These are phyloP conservation scores for Melanotaenia maccullochi DNA, from an alignment of 2,797 vertebrate species.

Conservation along the genomic window DNA sequence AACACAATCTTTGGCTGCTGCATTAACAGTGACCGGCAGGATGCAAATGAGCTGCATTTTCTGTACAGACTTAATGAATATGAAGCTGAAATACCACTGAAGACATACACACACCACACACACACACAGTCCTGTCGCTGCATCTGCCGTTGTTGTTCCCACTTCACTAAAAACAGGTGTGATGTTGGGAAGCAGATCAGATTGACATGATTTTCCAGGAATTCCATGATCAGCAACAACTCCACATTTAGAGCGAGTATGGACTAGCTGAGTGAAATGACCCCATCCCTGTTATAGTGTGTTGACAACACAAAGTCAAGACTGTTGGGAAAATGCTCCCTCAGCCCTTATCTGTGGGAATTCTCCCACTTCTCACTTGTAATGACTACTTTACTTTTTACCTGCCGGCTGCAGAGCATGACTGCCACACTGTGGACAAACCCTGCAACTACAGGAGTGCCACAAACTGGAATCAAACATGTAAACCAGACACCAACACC, in stretches of 20 bases:
- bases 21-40: conserved; percentile 58
- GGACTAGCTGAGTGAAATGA: conserved; percentile 8
- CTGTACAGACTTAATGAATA: conserved; percentile 23
- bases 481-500: not conserved
- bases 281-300: conserved; percentile 27
- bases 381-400: conserved; percentile 9
- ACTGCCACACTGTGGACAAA: conserved; percentile 71
- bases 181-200: not conserved
- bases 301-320: conserved; percentile 13
- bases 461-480: not conserved
- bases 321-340: conserved; percentile 7
- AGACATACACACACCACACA: not conserved
- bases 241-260: conserved; percentile 7
- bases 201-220: not conserved
- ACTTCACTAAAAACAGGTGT: not conserved
- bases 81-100: not conserved
- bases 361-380: conserved; percentile 48
- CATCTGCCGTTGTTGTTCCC: conserved; percentile 14
- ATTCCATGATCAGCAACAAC: not conserved
- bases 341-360: conserved; percentile 26
- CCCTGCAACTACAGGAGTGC: conserved; percentile 2
- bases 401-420: conserved; percentile 35
- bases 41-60: conserved; percentile 30
- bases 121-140: not conserved
- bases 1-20: conserved; percentile 24